phyloP scores from a whole-genome alignment of 2,888 invertebrate genomes.

The Amblyteles armatorius region DNA sequence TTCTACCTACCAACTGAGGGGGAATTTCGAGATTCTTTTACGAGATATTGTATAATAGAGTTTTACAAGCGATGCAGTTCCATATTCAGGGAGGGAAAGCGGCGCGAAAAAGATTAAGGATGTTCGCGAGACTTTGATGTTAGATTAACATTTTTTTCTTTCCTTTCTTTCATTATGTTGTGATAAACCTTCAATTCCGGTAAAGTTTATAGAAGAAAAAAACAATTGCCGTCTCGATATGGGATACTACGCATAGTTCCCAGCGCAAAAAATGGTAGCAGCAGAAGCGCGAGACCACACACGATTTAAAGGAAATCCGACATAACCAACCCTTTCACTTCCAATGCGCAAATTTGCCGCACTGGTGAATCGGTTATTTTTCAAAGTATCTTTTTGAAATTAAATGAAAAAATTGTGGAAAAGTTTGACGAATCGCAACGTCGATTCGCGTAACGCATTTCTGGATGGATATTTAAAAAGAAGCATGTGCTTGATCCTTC shows the following conservation, averaged over 20 bases:
- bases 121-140: neutral
- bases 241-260: neutral
- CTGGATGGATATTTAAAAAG: neutral
- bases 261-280: neutral
- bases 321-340: neutral
- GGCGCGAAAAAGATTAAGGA: slow-evolving; percentile 9
- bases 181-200: slow-evolving; percentile 10
- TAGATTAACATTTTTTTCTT: neutral
- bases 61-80: slow-evolving; percentile 18
- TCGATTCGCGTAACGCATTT: neutral
- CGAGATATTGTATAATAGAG: slow-evolving; percentile 25
- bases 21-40: slow-evolving; percentile 23
- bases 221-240: neutral
- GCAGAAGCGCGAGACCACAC: neutral
- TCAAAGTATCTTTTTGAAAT: too few relatives aligned
- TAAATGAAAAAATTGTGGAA: too few relatives aligned
- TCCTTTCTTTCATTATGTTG: neutral
- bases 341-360: neutral
- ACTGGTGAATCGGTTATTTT: neutral
- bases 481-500: neutral
- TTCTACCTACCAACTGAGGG: neutral
- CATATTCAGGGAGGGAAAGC: slow-evolving; percentile 13
- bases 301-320: neutral
- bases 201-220: neutral
- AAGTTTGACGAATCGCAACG: neutral